Evolutionary conservation across 2,797 vertebrate species (phyloP).

Genomic region (Lithobates pipiens): DNA sequence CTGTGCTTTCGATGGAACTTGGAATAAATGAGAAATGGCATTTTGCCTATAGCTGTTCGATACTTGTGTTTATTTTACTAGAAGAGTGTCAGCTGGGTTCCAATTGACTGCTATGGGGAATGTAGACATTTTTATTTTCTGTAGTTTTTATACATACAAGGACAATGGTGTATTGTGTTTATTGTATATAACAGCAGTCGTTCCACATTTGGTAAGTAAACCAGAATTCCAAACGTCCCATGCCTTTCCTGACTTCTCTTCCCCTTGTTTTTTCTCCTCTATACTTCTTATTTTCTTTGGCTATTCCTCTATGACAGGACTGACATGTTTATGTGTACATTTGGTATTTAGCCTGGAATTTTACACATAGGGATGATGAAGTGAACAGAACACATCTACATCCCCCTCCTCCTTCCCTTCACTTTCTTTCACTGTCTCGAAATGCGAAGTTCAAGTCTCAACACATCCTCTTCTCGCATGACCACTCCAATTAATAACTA

Average conservation of each 20-base stretch:
- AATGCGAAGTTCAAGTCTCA: conserved; percentile 73
- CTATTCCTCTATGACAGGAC: conserved; percentile 65
- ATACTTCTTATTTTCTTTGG: conserved; percentile 72
- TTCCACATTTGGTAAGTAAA: conserved; percentile 31
- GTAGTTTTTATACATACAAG: not conserved
- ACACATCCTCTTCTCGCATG: conserved; percentile 71
- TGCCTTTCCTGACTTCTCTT: conserved; percentile 66
- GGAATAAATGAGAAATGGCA: too few species aligned
- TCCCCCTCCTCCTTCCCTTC: conserved; percentile 4
- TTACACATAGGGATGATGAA: conserved; percentile 75
- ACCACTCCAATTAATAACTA: conserved; percentile 77
- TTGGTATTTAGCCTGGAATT: conserved; percentile 77
- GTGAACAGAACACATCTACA: conserved; percentile 71
- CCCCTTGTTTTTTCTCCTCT: conserved; percentile 60
- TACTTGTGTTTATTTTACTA: not conserved
- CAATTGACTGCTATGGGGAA: not conserved
- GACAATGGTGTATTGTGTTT: conserved; percentile 5
- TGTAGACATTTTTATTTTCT: not conserved
- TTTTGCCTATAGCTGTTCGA: too few species aligned
- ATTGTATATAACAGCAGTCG: conserved; percentile 10
- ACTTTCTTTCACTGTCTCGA: conserved; percentile 54
- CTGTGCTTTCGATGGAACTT: too few species aligned
- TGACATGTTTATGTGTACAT: conserved; percentile 76
- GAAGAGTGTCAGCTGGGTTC: not conserved
- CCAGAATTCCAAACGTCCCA: conserved; percentile 44